Percentiles rank a stretch among this genome's conserved stretches.
Evolutionary conservation across 2,797 vertebrate genomes (phyloP).

Genomic region (Mus caroli): DNA sequence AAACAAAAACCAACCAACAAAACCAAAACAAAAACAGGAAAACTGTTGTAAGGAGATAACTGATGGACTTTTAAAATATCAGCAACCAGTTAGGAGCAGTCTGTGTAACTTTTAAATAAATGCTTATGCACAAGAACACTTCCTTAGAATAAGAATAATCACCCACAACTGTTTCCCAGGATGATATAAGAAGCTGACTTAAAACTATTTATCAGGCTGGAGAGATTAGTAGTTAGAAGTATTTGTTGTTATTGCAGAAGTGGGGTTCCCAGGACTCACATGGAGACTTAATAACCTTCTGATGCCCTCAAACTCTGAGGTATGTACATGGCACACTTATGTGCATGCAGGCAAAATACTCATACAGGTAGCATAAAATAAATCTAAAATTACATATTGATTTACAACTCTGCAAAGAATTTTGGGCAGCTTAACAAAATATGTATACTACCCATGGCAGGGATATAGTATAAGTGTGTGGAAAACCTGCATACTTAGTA

Average conservation of each 20-base stretch:
- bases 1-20: too few species aligned
- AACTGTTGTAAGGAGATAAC: background rate
- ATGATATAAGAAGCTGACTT: background rate
- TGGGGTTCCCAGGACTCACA: background rate
- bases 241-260: background rate
- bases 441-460: background rate
- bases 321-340: background rate
- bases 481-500: background rate
- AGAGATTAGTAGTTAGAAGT: background rate
- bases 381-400: background rate
- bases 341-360: background rate
- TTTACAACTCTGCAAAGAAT: conserved; percentile 13
- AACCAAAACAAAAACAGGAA: background rate
- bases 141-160: conserved; percentile 29
- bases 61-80: background rate
- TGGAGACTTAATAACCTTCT: background rate
- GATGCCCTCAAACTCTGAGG: background rate
- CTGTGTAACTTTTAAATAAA: background rate
- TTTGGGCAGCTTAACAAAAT: conserved; percentile 24
- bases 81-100: background rate
- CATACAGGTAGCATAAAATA: background rate
- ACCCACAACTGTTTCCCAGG: conserved; percentile 7
- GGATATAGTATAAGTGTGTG: background rate
- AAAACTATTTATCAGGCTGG: background rate
- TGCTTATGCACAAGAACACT: background rate